These are phyloP conservation scores for Nomada ferruginata DNA, from an alignment of 2,888 invertebrate genomes.

Conservation along the genomic window DNA sequence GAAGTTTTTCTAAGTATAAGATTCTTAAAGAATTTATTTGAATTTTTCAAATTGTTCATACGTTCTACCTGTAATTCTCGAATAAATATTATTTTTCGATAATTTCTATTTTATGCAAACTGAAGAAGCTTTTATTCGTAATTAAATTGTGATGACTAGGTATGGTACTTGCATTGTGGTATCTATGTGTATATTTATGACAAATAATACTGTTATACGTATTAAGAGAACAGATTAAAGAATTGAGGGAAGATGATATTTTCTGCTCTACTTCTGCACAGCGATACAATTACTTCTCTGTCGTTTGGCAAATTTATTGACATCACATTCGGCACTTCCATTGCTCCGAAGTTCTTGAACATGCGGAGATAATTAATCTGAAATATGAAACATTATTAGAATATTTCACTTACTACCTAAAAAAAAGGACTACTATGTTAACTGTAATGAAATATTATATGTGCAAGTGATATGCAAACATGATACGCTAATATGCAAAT, in stretches of 20 bases:
- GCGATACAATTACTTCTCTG: conserved; percentile 47
- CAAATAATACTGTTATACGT: conserved; percentile 49
- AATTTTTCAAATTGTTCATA: no score
- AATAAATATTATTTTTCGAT: conserved; percentile 35
- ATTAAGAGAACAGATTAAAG: conserved; percentile 54
- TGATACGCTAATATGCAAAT: background rate
- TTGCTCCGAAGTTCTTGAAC: conserved; percentile 49
- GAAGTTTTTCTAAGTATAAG: conserved; percentile 54
- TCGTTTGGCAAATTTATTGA: conserved; percentile 68
- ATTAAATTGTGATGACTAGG: conserved; percentile 69
- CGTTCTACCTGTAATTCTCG: conserved; percentile 37
- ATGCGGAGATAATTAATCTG: conserved; percentile 61
- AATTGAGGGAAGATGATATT: conserved; percentile 49
- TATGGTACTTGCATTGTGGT: conserved; percentile 70
- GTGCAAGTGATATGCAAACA: background rate
- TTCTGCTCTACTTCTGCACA: conserved; percentile 50
- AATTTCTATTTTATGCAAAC: conserved; percentile 36
- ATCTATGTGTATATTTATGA: conserved; percentile 57
- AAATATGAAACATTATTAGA: conserved; percentile 48
- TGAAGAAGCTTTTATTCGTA: conserved; percentile 46
- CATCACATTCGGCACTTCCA: conserved; percentile 53
- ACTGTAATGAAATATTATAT: background rate
- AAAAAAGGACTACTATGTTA: no score
- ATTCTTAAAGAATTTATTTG: conserved; percentile 52
- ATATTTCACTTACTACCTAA: background rate